Evolutionary conservation across 1,140 invertebrate species (phyloP).

Genomic region (Brachionus manjavacas): DNA sequence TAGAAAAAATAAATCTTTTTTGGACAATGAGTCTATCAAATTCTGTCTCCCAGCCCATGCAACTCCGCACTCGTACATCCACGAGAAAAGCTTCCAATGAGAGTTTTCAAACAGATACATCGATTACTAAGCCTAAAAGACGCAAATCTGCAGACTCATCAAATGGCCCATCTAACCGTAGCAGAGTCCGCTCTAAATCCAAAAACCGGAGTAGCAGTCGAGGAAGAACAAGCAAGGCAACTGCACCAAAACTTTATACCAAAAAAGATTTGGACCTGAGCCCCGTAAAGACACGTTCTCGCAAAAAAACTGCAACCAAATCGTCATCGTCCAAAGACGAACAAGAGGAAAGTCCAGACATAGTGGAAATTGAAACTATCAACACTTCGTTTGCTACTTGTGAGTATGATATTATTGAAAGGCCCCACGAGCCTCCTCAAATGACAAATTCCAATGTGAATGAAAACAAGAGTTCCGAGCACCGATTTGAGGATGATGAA

Average conservation of each 20-base stretch:
- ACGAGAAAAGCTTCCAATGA: background rate
- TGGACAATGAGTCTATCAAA: background rate
- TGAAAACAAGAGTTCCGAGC: background rate
- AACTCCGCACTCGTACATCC: background rate
- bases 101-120: background rate
- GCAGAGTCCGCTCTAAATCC: background rate
- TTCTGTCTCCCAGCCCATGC: background rate
- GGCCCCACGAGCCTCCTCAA: background rate
- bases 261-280: background rate
- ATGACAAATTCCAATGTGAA: background rate
- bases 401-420: background rate
- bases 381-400: background rate
- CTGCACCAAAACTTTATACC: background rate
- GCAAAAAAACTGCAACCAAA: background rate
- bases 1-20: background rate
- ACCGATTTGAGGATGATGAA: background rate
- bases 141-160: background rate
- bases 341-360: background rate
- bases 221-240: background rate
- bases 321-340: background rate
- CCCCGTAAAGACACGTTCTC: background rate
- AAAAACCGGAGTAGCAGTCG: background rate
- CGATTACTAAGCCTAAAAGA: background rate
- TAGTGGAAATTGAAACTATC: background rate
- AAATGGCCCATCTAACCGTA: background rate